Evolutionary conservation across 2,888 invertebrate genomes (phyloP).

Genomic region (Acanthacorydalis orientalis): DNA sequence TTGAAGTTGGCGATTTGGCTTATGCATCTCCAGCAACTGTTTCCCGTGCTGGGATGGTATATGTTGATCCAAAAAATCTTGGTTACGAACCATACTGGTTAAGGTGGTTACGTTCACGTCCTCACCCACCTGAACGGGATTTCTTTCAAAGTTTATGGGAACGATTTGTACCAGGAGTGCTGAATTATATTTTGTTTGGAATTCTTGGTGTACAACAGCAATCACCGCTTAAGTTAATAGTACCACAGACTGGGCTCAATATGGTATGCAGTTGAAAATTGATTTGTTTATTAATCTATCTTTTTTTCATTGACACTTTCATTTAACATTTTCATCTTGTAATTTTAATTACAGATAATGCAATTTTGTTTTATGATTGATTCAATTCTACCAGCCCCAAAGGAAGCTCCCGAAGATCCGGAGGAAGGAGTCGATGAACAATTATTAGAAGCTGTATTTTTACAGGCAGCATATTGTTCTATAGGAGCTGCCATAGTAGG

Average conservation of each 20-base stretch:
- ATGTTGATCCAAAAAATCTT: slow-evolving; percentile 80
- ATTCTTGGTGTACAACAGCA: slow-evolving; percentile 58
- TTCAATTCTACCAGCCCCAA: slow-evolving; percentile 37
- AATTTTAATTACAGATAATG: slow-evolving; percentile 35
- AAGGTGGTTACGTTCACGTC: slow-evolving; percentile 51
- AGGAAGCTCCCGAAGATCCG: slow-evolving; percentile 28
- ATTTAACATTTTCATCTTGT: slow-evolving; percentile 2
- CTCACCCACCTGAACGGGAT: slow-evolving; percentile 27
- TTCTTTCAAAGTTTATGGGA: slow-evolving; percentile 44
- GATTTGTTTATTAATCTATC: too few species aligned
- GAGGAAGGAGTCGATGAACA: slow-evolving; percentile 33
- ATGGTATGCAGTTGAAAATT: slow-evolving; percentile 34
- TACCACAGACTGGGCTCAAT: slow-evolving; percentile 73
- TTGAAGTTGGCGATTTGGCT: slow-evolving; percentile 75
- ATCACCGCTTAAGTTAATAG: slow-evolving; percentile 59
- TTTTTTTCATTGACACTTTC: too few species aligned
- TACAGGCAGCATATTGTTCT: slow-evolving; percentile 67
- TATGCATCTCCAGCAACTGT: slow-evolving; percentile 89
- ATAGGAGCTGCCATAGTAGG: slow-evolving; percentile 63
- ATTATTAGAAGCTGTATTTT: slow-evolving; percentile 53
- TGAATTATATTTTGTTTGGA: slow-evolving; percentile 53
- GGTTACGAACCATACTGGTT: slow-evolving; percentile 78
- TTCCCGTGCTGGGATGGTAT: slow-evolving; percentile 87
- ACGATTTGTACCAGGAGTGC: slow-evolving; percentile 53
- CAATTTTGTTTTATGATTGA: slow-evolving; percentile 73